Percentiles rank a stretch among this genome's conserved stretches.
phyloP scores from a whole-genome alignment of 1,140 invertebrate species.

The Globodera rostochiensis region DNA sequence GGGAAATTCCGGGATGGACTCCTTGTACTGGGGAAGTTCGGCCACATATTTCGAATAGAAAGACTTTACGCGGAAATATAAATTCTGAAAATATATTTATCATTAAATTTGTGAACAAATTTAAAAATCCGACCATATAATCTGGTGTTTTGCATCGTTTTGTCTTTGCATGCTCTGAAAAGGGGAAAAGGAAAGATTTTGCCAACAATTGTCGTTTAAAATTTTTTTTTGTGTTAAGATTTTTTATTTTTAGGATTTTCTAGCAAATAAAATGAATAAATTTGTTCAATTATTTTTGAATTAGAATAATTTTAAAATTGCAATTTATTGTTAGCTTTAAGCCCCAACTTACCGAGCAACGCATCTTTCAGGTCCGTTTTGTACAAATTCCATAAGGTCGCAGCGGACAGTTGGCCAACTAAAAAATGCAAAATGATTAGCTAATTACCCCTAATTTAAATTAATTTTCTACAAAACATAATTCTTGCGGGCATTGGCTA shows the following conservation, averaged over 20 bases:
- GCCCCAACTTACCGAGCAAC: constrained; percentile 73
- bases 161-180: constrained; percentile 87
- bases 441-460: neutral
- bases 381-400: constrained; percentile 94
- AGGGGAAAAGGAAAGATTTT: constrained; percentile 25
- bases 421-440: neutral
- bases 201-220: constrained; percentile 24
- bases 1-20: constrained; percentile 89
- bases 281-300: too few relatives aligned
- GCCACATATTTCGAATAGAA: constrained; percentile 97
- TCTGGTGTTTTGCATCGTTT: constrained; percentile 93
- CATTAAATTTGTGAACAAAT: neutral
- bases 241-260: too few relatives aligned
- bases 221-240: neutral
- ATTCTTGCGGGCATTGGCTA: constrained; percentile 80
- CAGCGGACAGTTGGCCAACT: constrained; percentile 83
- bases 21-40: constrained; percentile 93
- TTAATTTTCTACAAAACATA: constrained; percentile 49
- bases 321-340: neutral
- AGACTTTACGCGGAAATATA: constrained; percentile 98
- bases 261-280: too few relatives aligned
- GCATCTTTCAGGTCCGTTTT: constrained; percentile 97
- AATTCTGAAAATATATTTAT: constrained; percentile 82
- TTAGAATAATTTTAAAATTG: too few relatives aligned
- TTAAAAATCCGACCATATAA: constrained; percentile 82